Percentiles rank a stretch among this genome's conserved stretches.
These are phyloP conservation scores for Macrobrachium rosenbergii DNA, from an alignment of 1,140 invertebrate species.

Conservation along the genomic window DNA sequence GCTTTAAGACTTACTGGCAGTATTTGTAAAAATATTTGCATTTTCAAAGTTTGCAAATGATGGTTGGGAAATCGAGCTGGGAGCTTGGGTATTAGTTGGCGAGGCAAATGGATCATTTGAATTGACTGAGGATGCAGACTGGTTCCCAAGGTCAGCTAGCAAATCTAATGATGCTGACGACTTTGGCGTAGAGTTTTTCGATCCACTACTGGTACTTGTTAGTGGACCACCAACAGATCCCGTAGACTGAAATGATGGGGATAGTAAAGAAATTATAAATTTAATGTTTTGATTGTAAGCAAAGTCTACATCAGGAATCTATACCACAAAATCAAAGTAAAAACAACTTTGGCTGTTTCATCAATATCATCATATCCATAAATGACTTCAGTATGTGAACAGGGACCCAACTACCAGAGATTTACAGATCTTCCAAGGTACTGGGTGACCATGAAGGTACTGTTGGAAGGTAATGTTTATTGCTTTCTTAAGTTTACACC, in stretches of 20 bases:
- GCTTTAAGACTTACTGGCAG: constrained; percentile 10
- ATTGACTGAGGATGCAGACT: not conserved
- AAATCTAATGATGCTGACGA: constrained; percentile 43
- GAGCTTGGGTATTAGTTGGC: constrained; percentile 16
- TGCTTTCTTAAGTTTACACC: too few relatives aligned
- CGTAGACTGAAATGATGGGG: constrained; percentile 1
- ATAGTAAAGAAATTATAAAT: not conserved
- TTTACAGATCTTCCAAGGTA: too few relatives aligned
- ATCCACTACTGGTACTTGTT: constrained; percentile 26
- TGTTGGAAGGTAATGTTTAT: too few relatives aligned
- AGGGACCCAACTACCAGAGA: too few relatives aligned
- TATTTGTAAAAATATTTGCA: constrained; percentile 50
- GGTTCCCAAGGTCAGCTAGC: constrained; percentile 37
- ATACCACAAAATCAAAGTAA: too few relatives aligned
- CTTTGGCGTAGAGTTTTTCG: constrained; percentile 39
- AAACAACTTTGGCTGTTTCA: too few relatives aligned
- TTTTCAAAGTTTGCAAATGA: constrained; percentile 59
- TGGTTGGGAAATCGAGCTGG: constrained; percentile 29
- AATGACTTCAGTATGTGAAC: too few relatives aligned
- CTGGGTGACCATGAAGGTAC: too few relatives aligned
- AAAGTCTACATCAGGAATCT: too few relatives aligned
- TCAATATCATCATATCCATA: too few relatives aligned
- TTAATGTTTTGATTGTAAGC: too few relatives aligned
- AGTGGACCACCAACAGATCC: constrained; percentile 18
- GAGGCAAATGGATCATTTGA: constrained; percentile 45